Evolutionary conservation across 92 coral and sea anemone genomes (phyloP).

Genomic region (Isaurus tuberculatus): DNA sequence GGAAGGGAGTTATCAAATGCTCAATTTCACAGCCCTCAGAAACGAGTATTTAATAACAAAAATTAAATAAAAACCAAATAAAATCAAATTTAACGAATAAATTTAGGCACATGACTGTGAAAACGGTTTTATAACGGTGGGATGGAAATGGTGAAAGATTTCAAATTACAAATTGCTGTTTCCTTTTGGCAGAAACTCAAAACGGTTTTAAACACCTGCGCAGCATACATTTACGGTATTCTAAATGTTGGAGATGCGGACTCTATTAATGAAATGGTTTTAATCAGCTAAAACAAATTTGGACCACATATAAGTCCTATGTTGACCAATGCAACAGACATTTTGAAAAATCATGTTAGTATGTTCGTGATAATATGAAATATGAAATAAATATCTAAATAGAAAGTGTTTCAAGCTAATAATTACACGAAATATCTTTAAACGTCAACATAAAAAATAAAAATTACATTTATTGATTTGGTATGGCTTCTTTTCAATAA

Average conservation of each 20-base stretch:
- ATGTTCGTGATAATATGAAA: neutral
- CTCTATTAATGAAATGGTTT: neutral
- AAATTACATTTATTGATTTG: conserved; percentile 37
- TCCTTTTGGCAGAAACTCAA: neutral
- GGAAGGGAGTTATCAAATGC: too few relatives aligned
- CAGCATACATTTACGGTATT: neutral
- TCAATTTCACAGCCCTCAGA: too few relatives aligned
- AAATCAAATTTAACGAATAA: neutral
- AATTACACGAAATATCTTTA: neutral
- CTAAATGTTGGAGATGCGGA: neutral
- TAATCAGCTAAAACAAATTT: too few relatives aligned
- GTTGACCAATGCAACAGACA: neutral
- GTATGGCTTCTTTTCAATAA: neutral
- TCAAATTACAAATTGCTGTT: neutral
- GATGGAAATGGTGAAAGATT: neutral
- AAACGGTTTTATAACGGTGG: neutral
- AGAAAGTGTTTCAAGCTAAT: conserved; percentile 12
- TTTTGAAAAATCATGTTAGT: neutral
- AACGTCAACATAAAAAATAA: neutral
- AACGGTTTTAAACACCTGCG: neutral
- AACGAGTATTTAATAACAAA: too few relatives aligned
- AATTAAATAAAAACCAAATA: neutral
- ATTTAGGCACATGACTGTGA: conserved; percentile 9
- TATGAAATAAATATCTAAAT: conserved; percentile 6
- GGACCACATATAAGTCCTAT: neutral